Evolutionary conservation across 1,140 invertebrate genomes (phyloP).

Genomic region (Piezodorus guildinii): DNA sequence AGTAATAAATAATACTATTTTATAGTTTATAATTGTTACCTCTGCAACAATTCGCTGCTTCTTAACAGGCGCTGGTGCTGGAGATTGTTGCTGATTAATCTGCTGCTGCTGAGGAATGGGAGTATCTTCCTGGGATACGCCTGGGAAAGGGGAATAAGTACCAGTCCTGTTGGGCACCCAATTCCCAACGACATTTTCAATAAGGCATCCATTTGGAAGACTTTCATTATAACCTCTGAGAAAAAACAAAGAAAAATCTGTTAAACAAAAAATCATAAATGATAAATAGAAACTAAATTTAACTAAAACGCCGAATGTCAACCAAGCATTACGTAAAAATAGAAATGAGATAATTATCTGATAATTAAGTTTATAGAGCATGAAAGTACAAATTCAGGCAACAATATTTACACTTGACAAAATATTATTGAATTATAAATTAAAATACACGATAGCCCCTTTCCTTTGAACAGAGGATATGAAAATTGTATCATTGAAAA

Average conservation of each 20-base stretch:
- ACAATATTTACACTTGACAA: too few relatives aligned
- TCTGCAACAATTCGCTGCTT: conserved; percentile 67
- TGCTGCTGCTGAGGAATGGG: neutral
- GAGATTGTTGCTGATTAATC: conserved; percentile 22
- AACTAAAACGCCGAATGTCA: too few relatives aligned
- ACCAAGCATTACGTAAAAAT: too few relatives aligned
- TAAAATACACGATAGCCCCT: too few relatives aligned
- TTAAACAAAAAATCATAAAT: neutral
- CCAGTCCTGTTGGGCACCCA: conserved; percentile 67
- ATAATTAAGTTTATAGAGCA: too few relatives aligned
- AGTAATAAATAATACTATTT: too few relatives aligned
- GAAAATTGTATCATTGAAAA: too few relatives aligned
- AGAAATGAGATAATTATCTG: too few relatives aligned
- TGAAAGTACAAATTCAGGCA: too few relatives aligned
- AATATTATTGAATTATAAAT: too few relatives aligned
- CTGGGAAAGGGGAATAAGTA: conserved; percentile 67
- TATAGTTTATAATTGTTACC: conserved; percentile 31
- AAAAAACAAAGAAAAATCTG: neutral
- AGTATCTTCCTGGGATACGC: conserved; percentile 20
- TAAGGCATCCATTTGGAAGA: conserved; percentile 32
- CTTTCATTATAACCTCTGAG: conserved; percentile 28
- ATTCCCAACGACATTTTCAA: conserved; percentile 68
- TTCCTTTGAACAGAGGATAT: too few relatives aligned
- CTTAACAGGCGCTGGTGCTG: conserved; percentile 35
- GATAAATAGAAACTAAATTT: too few relatives aligned